phyloP scores from a whole-genome alignment of 2,113 vertebrate genomes.

The Psilopogon haemacephalus region DNA sequence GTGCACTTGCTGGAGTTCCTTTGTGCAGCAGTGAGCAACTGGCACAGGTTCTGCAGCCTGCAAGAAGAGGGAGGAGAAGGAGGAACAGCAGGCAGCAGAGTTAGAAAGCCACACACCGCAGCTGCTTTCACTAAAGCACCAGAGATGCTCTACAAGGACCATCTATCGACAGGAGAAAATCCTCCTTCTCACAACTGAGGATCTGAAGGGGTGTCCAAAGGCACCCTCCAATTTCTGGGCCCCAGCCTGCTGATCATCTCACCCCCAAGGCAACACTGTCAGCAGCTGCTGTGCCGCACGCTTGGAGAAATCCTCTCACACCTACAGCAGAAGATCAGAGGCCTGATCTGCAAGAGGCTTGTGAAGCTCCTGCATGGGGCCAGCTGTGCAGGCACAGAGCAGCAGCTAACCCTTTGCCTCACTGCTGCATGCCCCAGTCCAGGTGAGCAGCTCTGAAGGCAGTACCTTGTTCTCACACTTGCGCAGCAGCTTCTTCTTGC shows the following conservation, averaged over 20 bases:
- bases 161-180: not conserved
- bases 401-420: not conserved
- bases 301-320: not conserved
- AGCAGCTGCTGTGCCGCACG: not conserved
- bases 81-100: not conserved
- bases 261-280: not conserved
- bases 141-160: not conserved
- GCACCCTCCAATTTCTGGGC: not conserved
- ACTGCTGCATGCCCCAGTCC: rapidly evolving
- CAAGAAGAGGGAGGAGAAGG: not conserved
- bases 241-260: not conserved
- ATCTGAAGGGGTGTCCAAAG: not conserved
- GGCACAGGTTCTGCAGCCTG: not conserved
- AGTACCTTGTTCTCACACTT: conserved; percentile 98
- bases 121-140: not conserved
- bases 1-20: not conserved
- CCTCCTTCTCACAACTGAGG: not conserved
- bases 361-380: rapidly evolving
- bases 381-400: not conserved
- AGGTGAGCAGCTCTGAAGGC: not conserved
- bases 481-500: conserved; percentile 96
- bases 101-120: not conserved
- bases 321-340: not conserved
- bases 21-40: not conserved
- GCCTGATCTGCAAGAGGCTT: not conserved